Conservation (phyloP, 1,140 invertebrate species). For the Acromyrmex heyeri region DNA sequence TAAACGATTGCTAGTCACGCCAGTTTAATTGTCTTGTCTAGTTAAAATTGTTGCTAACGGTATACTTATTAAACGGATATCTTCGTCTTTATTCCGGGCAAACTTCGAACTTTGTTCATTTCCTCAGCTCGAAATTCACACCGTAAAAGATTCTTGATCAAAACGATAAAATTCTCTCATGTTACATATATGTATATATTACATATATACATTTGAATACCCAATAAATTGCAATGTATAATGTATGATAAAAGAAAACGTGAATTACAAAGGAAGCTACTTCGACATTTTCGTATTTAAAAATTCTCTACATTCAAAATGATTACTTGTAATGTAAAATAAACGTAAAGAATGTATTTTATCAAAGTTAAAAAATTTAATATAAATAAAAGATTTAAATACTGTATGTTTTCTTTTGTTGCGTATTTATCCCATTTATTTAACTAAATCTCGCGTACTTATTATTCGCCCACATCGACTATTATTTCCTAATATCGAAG, state of each 20-base stretch:
- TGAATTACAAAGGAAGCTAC: background rate
- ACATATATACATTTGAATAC: background rate
- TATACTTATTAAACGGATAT: background rate
- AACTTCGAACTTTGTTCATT: conserved; percentile 22
- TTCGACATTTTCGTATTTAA: background rate
- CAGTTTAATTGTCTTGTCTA: background rate
- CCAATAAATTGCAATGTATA: background rate
- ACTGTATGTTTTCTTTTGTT: background rate
- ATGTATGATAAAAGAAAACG: background rate
- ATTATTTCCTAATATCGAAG: conserved; percentile 29
- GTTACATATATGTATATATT: background rate
- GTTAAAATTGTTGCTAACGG: background rate
- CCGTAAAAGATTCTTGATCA: background rate
- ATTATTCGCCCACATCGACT: background rate
- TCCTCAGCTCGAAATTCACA: background rate
- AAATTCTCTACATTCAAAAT: background rate
- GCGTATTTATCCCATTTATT: background rate
- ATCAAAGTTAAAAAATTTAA: background rate
- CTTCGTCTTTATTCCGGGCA: conserved; percentile 38
- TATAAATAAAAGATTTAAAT: background rate
- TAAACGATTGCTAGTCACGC: background rate
- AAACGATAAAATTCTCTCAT: background rate
- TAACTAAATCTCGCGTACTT: background rate
- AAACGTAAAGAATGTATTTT: background rate
- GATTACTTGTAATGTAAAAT: background rate